A percentile compares a stretch with the other conserved stretches of the same genome.
Conservation (phyloP, 1,140 invertebrate species). For the Achroia grisella region DNA sequence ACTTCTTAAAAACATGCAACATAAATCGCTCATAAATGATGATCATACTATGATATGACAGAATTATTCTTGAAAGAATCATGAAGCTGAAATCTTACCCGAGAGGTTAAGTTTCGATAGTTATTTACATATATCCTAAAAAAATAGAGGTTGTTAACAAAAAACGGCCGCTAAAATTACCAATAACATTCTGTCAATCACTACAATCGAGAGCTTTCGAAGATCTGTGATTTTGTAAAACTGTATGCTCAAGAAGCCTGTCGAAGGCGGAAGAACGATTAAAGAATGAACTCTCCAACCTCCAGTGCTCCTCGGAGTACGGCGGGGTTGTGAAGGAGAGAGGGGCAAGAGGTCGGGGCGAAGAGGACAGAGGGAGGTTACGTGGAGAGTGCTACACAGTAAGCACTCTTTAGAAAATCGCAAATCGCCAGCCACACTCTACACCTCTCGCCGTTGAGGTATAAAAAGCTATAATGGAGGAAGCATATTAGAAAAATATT, state of each 20-base stretch:
- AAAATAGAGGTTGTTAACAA: too few relatives aligned
- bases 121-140: too few relatives aligned
- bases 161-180: too few relatives aligned
- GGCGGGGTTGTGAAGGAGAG: conserved; percentile 3
- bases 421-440: conserved; percentile 28
- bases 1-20: too few relatives aligned
- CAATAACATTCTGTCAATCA: too few relatives aligned
- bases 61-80: too few relatives aligned
- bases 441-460: background rate
- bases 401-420: conserved; percentile 49
- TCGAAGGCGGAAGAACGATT: conserved; percentile 8
- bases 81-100: too few relatives aligned
- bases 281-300: conserved; percentile 11
- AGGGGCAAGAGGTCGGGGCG: background rate
- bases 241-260: background rate
- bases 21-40: too few relatives aligned
- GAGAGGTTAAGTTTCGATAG: too few relatives aligned
- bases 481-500: background rate
- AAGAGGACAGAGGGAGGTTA: conserved; percentile 31
- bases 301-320: conserved; percentile 3
- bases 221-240: too few relatives aligned
- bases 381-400: conserved; percentile 34
- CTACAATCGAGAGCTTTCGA: too few relatives aligned
- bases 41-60: too few relatives aligned
- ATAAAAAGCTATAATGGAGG: background rate